Evolutionary conservation across 1,140 invertebrate species (phyloP), one percentile per base, ranked within the genome.

Genomic region (Cherax quadricarinatus): DNA sequence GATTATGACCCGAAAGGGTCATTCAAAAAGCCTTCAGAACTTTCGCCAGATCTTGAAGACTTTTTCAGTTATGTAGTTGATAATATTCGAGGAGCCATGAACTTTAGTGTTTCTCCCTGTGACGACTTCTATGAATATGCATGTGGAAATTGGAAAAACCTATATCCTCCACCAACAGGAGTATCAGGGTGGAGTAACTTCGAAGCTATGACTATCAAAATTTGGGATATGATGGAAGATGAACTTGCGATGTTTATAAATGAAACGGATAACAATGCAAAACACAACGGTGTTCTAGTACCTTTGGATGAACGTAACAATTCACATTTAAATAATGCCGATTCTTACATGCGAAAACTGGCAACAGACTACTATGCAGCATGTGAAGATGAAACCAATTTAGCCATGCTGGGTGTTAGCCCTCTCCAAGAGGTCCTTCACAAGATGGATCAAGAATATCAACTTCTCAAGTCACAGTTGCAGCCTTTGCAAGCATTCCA

Each of bases 81-180:
- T 12, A 94, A 88, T 3, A 80, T 96, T 21, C 84, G 96, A 30
- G 88, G 94, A 9, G 94, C 94, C 9, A 94, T 96, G 94, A 95
- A 96, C 92, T 89, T 92, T 6, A 94, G 91, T 0, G 94, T 94
- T 3, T 94, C 96, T 86, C 96, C 96, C 6, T 96, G 96, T 91
- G 92, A 95, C 10, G 95, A 96, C 93, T 96, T 96, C 92, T 96
- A 95, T 92, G 93, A 95, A 78, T 96, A 95, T 93, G 95, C 96
- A 4, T 96, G 96, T 93, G 95, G 95, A n/a, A 86, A 78, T n/a
- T 91, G 89, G 89, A 53, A 41, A 49, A 6, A 51, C 2, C 60
- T n/a, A 7, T 3, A 86, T 41, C 89, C 89, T n/a, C 82, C 89
- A 49, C 81, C 82, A 24, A 1, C n/a, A 21, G 82, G 53, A 30